Evolutionary conservation across 2,888 invertebrate genomes (phyloP).

Genomic region (Cyaniris semiargus): DNA sequence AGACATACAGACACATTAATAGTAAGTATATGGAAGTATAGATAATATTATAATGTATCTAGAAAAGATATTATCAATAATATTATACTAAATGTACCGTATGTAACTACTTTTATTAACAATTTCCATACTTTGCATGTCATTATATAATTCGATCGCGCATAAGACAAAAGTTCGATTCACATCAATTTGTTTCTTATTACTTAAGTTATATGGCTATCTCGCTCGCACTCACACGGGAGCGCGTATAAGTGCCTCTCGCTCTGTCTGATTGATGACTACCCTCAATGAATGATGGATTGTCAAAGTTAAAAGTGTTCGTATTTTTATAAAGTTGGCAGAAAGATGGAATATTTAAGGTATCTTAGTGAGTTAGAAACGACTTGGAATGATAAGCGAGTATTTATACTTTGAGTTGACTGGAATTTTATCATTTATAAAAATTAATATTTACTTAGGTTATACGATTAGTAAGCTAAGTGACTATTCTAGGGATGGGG

Average conservation of each 20-base stretch:
- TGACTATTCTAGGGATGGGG: too few species aligned
- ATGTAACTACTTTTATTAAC: not conserved
- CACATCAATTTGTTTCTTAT: slow-evolving; percentile 9
- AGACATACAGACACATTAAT: too few species aligned
- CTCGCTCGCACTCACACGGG: not conserved
- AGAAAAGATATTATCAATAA: not conserved
- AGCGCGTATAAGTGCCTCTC: not conserved
- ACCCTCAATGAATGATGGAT: slow-evolving; percentile 21
- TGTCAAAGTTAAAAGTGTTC: slow-evolving; percentile 25
- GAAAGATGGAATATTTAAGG: slow-evolving; percentile 5
- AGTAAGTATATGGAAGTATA: too few species aligned
- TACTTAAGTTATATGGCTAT: not conserved
- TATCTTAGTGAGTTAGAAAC: not conserved
- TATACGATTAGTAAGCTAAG: too few species aligned
- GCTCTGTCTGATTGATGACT: slow-evolving; percentile 19
- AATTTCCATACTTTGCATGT: not conserved
- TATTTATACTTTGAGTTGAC: not conserved
- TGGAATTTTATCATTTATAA: not conserved
- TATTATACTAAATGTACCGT: not conserved
- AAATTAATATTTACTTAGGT: too few species aligned
- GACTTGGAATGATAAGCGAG: not conserved
- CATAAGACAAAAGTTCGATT: not conserved
- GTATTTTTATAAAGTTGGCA: slow-evolving; percentile 27
- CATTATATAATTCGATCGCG: not conserved
- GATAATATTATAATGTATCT: not conserved